Conservation (phyloP, 2,888 invertebrate species). For the Thymelicus sylvestris region DNA sequence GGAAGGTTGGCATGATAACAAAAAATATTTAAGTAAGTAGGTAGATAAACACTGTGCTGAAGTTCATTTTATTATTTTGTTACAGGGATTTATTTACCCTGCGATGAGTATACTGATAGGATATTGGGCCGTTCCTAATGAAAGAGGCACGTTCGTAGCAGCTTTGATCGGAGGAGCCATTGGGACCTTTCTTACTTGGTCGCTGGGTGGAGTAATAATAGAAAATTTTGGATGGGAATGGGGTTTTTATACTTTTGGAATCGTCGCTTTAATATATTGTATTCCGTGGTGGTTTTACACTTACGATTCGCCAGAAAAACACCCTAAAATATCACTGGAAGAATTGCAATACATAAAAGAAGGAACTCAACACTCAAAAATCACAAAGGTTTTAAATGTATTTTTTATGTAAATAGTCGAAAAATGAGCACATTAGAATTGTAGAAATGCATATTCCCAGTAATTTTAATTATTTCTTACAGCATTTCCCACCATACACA, state of each 20-base stretch:
- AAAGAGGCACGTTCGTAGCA: constrained; percentile 85
- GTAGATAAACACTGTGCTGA: too few relatives aligned
- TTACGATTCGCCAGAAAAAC: constrained; percentile 80
- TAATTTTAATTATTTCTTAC: constrained; percentile 33
- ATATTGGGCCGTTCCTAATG: constrained; percentile 85
- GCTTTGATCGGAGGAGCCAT: constrained; percentile 85
- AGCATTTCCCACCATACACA: constrained; percentile 82
- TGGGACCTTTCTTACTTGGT: constrained; percentile 85
- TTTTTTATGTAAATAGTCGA: too few relatives aligned
- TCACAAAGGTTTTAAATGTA: constrained; percentile 21
- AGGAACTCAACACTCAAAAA: constrained; percentile 20
- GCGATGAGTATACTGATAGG: constrained; percentile 81
- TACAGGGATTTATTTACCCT: constrained; percentile 77
- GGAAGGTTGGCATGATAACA: too few relatives aligned
- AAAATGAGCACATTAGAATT: neutral
- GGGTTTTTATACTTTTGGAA: constrained; percentile 82
- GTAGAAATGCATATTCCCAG: neutral
- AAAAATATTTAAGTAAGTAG: too few relatives aligned
- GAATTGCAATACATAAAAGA: constrained; percentile 80
- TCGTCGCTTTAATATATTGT: constrained; percentile 70
- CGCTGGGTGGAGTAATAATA: constrained; percentile 80
- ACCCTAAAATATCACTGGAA: constrained; percentile 76
- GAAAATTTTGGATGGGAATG: constrained; percentile 82
- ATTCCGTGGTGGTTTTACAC: constrained; percentile 74
- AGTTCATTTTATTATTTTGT: too few relatives aligned